Conservation (phyloP, 2,113 vertebrate species). For the Taurulus bubalis region DNA sequence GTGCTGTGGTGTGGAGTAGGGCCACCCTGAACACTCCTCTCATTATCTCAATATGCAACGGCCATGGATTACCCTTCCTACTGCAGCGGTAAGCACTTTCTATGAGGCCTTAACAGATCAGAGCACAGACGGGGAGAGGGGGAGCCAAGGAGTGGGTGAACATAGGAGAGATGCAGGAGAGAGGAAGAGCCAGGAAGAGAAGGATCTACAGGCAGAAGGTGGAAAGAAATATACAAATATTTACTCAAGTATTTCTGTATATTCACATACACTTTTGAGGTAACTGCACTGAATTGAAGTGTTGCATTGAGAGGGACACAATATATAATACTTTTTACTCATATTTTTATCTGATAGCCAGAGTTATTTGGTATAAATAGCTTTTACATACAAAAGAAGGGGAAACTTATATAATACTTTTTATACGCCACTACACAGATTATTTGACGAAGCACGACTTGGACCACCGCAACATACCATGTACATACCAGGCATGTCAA, state of each 20-base stretch:
- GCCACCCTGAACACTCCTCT: constrained; percentile 62
- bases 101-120: constrained; percentile 60
- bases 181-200: constrained; percentile 1
- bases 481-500: neutral
- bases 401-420: neutral
- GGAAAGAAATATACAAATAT: constrained; percentile 3
- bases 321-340: neutral
- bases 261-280: neutral
- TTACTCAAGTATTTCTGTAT: neutral
- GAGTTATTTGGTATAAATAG: neutral
- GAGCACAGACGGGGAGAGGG: constrained; percentile 22
- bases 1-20: constrained; percentile 60
- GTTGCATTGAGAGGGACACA: neutral
- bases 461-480: neutral
- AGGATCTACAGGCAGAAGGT: neutral
- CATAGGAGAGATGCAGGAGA: constrained; percentile 9
- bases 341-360: neutral
- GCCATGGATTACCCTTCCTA: constrained; percentile 65
- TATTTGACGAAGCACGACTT: neutral
- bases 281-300: neutral
- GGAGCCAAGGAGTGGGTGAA: constrained; percentile 26
- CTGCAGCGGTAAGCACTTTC: constrained; percentile 74
- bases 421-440: neutral
- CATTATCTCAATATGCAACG: constrained; percentile 76
- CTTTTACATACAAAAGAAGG: neutral